These are phyloP conservation scores for Syngnathus rostellatus DNA, from an alignment of 2,797 vertebrate species.

Conservation along the genomic window DNA sequence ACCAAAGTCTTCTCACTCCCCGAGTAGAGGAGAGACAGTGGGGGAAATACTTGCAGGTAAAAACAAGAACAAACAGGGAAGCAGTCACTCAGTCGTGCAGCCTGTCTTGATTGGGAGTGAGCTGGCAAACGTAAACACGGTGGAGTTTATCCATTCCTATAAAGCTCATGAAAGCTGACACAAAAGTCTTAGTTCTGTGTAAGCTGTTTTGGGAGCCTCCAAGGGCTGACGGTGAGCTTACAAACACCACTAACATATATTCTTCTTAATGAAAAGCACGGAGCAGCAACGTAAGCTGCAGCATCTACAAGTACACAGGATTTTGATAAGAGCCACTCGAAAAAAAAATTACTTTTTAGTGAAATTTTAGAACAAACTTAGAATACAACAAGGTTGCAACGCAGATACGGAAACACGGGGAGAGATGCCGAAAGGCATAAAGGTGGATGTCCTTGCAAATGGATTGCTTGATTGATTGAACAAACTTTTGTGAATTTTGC, in stretches of 20 bases:
- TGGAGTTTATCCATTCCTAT: background rate
- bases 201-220: background rate
- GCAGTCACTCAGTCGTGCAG: background rate
- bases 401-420: too few relatives aligned
- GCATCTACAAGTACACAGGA: background rate
- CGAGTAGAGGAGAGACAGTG: background rate
- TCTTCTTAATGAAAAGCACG: background rate
- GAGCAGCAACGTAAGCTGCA: background rate
- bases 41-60: background rate
- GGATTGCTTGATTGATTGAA: too few relatives aligned
- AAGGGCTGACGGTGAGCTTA: background rate
- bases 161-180: background rate
- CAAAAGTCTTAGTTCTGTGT: background rate
- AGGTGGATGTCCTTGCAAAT: too few relatives aligned
- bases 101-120: background rate
- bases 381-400: too few relatives aligned
- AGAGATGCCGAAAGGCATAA: too few relatives aligned
- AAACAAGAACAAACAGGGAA: background rate
- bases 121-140: background rate
- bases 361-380: background rate
- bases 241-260: background rate
- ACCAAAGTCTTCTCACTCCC: background rate
- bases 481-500: too few relatives aligned
- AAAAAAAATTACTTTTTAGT: background rate
- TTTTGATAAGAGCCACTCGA: background rate